Base-by-base conservation (phyloP, 2,797 vertebrate species). In the Tokudaia tokunoshimensis region DNA sequence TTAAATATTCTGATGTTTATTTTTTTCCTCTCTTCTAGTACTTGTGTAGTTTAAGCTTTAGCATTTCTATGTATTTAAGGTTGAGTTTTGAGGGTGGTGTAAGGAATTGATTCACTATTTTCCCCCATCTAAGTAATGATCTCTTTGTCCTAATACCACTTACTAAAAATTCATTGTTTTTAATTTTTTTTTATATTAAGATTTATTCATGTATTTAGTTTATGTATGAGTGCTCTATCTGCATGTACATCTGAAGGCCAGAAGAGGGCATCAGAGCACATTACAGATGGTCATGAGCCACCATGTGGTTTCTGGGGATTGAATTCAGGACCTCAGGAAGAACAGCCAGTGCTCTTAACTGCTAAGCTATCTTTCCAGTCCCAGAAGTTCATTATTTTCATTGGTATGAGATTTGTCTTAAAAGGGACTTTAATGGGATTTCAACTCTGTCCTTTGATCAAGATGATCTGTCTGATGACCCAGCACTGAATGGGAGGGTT, bases 91-190 rank as follows among this genome's bases (percentile, higher is more conserved):
- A 84, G 17, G 92, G 2, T 88, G 52, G 67, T 91, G 1, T 90
- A 47, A 96, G 24, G 79, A 76, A 31, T n/a, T 15, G 31, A 84
- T 88, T 41, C n/a, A 9, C 19, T 79, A 95, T 91, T 78, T 44
- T 57, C 26, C 0, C 0, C 1, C 20, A 20, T 24, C 9, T n/a
- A 57, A 55, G 57, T 86, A 78, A 15, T 20, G 34, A 31, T 63
- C 3, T 59, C 37, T 44, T 81, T 79, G 37, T 90, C 86, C 65
- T 89, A 91, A 67, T 24, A 52, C 20, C 11, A 65, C 79, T 19
- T 92, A 82, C 29, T 81, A 57, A 79, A 89, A 89, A 5, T 50
- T 86, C 2, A 70, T 79, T 75, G 12, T 63, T 89, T 70, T 41
- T 15, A 11, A 50, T 5, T 67, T 5, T 67, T n/a, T n/a, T 70